A percentile compares a stretch with the other conserved stretches of the same genome.
These are phyloP conservation scores for Psammodynastes pulverulentus DNA, from an alignment of 2,113 vertebrate species.

Conservation along the genomic window DNA sequence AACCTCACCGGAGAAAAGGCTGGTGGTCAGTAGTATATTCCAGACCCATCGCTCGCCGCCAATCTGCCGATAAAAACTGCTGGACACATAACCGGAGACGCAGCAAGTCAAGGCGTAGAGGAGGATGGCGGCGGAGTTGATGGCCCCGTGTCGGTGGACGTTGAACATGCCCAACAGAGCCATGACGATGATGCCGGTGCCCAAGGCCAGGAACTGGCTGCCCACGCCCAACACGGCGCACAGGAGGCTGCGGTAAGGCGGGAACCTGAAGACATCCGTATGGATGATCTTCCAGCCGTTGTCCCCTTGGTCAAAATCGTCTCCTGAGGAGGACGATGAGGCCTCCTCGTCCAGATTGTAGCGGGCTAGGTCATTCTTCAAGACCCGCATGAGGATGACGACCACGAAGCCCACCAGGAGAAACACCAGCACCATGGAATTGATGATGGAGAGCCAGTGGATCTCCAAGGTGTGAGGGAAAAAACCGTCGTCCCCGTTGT, in stretches of 20 bases:
- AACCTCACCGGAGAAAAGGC: conserved; percentile 85
- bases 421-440: conserved; percentile 90
- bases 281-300: conserved; percentile 96
- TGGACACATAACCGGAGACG: conserved; percentile 86
- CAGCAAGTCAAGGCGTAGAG: conserved; percentile 90
- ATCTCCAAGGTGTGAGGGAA: conserved; percentile 91
- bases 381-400: conserved; percentile 91
- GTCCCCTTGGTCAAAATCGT: conserved; percentile 89
- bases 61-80: conserved; percentile 88
- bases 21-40: conserved; percentile 91
- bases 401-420: conserved; percentile 89
- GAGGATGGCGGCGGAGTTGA: conserved; percentile 88
- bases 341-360: conserved; percentile 87
- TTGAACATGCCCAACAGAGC: conserved; percentile 89
- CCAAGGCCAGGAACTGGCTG: conserved; percentile 88
- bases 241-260: conserved; percentile 82
- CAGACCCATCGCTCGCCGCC: conserved; percentile 88
- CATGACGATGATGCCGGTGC: conserved; percentile 88
- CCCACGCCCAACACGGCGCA: conserved; percentile 87
- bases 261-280: conserved; percentile 90
- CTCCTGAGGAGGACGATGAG: conserved; percentile 59
- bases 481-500: conserved; percentile 80
- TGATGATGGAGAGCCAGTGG: conserved; percentile 92
- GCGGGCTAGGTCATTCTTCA: conserved; percentile 88
- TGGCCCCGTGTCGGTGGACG: conserved; percentile 86